phyloP scores from a whole-genome alignment of 2,888 invertebrate genomes.

The Lacanobia oleracea region DNA sequence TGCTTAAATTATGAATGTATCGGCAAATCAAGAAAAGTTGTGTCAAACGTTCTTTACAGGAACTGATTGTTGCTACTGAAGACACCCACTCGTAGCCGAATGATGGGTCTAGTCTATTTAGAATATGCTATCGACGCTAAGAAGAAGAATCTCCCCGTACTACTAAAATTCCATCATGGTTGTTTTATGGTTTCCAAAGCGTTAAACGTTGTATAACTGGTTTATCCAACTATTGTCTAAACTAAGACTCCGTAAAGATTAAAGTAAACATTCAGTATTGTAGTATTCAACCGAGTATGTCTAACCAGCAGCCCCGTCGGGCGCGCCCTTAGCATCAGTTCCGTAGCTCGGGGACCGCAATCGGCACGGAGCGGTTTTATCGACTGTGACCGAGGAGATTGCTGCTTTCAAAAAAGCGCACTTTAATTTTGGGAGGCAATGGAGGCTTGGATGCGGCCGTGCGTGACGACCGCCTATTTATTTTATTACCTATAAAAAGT shows the following conservation, averaged over 20 bases:
- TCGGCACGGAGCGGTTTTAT: constrained; percentile 89
- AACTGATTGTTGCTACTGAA: neutral
- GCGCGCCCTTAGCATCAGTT: constrained; percentile 64
- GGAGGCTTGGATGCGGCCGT: constrained; percentile 79
- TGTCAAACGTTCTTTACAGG: neutral
- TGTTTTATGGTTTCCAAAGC: neutral
- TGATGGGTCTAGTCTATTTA: neutral
- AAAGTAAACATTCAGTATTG: neutral
- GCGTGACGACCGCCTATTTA: constrained; percentile 86
- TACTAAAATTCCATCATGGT: neutral
- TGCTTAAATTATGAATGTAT: neutral
- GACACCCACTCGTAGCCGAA: neutral
- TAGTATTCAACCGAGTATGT: neutral
- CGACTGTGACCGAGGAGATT: constrained; percentile 87
- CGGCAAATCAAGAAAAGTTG: neutral
- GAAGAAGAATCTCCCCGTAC: too few relatives aligned
- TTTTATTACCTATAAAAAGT: constrained; percentile 88
- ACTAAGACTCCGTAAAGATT: neutral
- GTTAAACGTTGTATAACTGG: too few relatives aligned
- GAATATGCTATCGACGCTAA: neutral
- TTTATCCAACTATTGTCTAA: neutral
- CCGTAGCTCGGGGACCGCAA: constrained; percentile 78
- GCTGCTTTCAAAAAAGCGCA: constrained; percentile 87
- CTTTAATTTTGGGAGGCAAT: constrained; percentile 86
- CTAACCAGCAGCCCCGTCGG: constrained; percentile 24